Conservation (phyloP, 2,113 vertebrate species). For the Elephantulus edwardii region DNA sequence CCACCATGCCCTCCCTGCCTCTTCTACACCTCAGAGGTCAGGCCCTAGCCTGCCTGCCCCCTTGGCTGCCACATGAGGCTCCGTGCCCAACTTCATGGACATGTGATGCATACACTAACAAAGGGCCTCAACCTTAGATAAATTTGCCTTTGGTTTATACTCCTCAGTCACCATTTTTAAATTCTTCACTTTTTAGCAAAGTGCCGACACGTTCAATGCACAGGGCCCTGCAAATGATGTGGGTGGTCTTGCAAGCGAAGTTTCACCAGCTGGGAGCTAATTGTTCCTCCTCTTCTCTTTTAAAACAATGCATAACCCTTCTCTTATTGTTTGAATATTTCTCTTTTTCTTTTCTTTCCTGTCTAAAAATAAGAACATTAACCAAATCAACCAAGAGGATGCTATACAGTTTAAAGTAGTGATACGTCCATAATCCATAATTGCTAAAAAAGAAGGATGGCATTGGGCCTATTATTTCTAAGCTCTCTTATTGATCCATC, state of each 20-base stretch:
- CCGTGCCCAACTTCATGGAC: accelerated
- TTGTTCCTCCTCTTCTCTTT: not conserved
- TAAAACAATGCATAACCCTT: not conserved
- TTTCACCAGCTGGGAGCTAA: not conserved
- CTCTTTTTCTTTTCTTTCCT: not conserved
- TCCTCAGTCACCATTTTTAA: not conserved
- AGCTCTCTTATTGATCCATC: not conserved
- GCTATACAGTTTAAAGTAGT: not conserved
- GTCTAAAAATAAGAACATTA: not conserved
- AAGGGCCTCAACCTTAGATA: not conserved
- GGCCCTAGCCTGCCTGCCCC: not conserved
- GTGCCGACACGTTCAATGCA: not conserved
- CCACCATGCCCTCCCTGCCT: not conserved
- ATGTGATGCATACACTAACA: too few relatives aligned
- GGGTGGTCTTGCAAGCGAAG: not conserved
- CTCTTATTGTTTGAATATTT: not conserved
- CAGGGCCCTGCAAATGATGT: not conserved
- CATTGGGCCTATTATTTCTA: not conserved
- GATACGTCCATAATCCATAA: not conserved
- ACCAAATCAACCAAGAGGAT: not conserved
- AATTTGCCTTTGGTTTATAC: not conserved
- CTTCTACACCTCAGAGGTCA: not conserved
- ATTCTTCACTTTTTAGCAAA: slow-evolving; percentile 2
- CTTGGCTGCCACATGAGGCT: not conserved
- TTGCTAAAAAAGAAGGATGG: not conserved